Percentiles rank a stretch among this genome's conserved stretches.
Conservation (phyloP, 2,797 vertebrate species). For the Artibeus lituratus region DNA sequence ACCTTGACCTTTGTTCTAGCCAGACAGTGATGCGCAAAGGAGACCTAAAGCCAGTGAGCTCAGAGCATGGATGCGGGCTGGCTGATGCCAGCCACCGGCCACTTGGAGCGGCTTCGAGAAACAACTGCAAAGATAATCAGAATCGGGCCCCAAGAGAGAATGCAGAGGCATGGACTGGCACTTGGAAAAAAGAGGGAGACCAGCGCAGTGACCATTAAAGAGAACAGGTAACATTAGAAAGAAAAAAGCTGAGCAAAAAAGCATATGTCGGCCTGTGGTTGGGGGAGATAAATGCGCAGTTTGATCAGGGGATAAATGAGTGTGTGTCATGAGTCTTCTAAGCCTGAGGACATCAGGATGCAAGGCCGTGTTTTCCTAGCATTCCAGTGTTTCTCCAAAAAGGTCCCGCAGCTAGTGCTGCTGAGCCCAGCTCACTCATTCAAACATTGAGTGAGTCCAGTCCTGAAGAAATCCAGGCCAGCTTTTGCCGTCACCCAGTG, state of each 20-base stretch:
- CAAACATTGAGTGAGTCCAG: too few relatives aligned
- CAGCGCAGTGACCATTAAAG: not conserved
- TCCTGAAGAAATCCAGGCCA: not conserved
- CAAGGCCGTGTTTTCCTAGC: not conserved
- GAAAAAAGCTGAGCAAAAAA: not conserved
- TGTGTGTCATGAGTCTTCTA: not conserved
- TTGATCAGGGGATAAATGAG: not conserved
- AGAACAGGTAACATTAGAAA: not conserved
- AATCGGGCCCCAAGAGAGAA: not conserved
- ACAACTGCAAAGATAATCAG: not conserved
- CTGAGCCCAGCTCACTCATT: not conserved
- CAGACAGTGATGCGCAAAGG: not conserved
- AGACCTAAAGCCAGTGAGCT: not conserved
- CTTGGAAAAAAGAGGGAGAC: not conserved
- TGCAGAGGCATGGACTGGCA: not conserved
- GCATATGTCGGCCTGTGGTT: rapidly evolving
- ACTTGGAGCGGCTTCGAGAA: not conserved
- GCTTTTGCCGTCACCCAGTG: not conserved
- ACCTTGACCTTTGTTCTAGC: not conserved
- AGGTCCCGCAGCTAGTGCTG: not conserved
- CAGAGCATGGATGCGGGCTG: not conserved
- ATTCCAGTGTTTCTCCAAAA: not conserved
- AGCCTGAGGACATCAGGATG: not conserved
- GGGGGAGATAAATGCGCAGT: not conserved
- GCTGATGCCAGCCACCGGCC: not conserved